phyloP scores from a whole-genome alignment of 2,888 invertebrate genomes.

The Laspeyria flexula region DNA sequence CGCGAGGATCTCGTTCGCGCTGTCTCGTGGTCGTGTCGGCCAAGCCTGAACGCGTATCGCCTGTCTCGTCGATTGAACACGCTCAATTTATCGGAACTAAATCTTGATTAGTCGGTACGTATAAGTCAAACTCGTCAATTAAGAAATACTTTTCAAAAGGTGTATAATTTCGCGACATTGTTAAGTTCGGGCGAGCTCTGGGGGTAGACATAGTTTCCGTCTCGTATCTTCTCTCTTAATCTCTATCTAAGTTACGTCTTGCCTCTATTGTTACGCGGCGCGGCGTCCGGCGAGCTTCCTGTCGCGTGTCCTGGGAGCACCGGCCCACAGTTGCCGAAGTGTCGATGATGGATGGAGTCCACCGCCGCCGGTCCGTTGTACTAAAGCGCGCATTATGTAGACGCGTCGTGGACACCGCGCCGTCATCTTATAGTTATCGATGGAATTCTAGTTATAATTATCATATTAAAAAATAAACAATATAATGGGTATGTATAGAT shows the following conservation, averaged over 20 bases:
- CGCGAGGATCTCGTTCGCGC: slow-evolving; percentile 50
- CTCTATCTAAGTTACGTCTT: slow-evolving; percentile 49
- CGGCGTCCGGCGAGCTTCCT: slow-evolving; percentile 37
- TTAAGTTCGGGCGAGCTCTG: slow-evolving; percentile 53
- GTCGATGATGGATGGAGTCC: no score
- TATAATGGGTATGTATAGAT: slow-evolving; percentile 77
- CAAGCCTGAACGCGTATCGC: slow-evolving; percentile 59
- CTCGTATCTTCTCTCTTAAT: slow-evolving; percentile 49
- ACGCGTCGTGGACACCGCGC: slow-evolving; percentile 31
- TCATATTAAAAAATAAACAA: slow-evolving; percentile 64
- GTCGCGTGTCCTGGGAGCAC: slow-evolving; percentile 19
- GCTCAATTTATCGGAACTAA: slow-evolving; percentile 80
- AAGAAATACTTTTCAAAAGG: slow-evolving; percentile 53
- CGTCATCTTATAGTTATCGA: slow-evolving; percentile 60
- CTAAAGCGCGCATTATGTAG: slow-evolving; percentile 15
- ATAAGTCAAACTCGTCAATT: slow-evolving; percentile 82
- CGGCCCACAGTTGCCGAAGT: not conserved
- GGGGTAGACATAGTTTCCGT: slow-evolving; percentile 53
- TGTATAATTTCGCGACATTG: slow-evolving; percentile 43
- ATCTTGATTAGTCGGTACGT: slow-evolving; percentile 76
- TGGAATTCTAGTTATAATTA: slow-evolving; percentile 74
- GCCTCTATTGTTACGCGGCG: slow-evolving; percentile 41
- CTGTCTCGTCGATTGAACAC: slow-evolving; percentile 78
- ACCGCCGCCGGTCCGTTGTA: no score
- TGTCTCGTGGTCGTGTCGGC: slow-evolving; percentile 53